These are phyloP conservation scores for Heliconius hewitsoni DNA, from an alignment of 1,140 invertebrate genomes.

Conservation along the genomic window DNA sequence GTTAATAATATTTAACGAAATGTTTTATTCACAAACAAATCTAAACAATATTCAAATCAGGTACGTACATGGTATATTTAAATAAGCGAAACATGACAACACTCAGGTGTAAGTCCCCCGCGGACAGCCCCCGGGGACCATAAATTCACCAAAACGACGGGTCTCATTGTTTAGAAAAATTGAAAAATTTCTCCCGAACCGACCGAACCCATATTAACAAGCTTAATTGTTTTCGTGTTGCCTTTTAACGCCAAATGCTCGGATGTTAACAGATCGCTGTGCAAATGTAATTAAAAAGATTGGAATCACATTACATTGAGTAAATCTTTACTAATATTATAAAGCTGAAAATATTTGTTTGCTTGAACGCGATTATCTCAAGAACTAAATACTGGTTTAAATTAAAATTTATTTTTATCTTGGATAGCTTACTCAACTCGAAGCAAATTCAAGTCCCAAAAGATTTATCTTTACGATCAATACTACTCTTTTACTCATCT, in stretches of 20 bases:
- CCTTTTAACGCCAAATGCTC: not conserved
- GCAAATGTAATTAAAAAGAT: conserved; percentile 7
- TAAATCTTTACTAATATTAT: not conserved
- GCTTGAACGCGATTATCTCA: too few species aligned
- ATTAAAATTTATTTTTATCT: too few species aligned
- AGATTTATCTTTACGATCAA: too few species aligned
- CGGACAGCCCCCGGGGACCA: not conserved
- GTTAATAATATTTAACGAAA: too few species aligned
- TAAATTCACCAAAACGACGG: not conserved
- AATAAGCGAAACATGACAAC: not conserved
- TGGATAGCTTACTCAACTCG: too few species aligned
- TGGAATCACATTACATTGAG: not conserved
- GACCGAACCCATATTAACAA: not conserved
- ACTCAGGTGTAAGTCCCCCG: not conserved
- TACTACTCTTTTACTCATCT: too few species aligned
- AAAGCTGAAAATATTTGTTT: too few species aligned
- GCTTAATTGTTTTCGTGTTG: conserved; percentile 3
- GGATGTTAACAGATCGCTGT: not conserved
- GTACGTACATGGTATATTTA: not conserved
- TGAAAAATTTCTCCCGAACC: not conserved
- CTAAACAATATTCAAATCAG: too few species aligned
- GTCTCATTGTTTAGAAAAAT: conserved; percentile 2
- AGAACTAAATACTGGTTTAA: too few species aligned
- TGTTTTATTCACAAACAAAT: too few species aligned
- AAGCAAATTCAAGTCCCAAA: too few species aligned